phyloP scores from a whole-genome alignment of 30 jellyfish, hydroid and myxozoan species.

The Rhopilema esculentum region DNA sequence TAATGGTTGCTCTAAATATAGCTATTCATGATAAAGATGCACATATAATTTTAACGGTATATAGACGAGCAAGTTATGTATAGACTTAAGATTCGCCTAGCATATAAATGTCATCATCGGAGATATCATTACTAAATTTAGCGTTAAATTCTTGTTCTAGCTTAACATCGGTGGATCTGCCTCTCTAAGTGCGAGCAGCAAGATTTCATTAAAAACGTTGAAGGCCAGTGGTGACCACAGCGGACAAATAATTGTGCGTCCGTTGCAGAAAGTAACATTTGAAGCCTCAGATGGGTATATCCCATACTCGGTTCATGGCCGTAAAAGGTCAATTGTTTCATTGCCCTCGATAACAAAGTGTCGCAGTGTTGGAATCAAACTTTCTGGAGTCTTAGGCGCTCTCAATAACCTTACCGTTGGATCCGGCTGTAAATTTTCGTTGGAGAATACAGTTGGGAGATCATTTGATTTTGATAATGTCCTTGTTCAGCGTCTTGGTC shows the following conservation, averaged over 20 bases:
- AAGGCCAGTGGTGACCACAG: conserved; percentile 72
- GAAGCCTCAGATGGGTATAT: conserved; percentile 68
- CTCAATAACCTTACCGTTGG: conserved; percentile 53
- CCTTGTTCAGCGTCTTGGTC: conserved; percentile 62
- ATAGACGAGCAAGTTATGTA: no score
- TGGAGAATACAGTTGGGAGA: conserved; percentile 40
- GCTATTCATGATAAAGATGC: no score
- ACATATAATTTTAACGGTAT: no score
- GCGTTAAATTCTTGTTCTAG: not conserved
- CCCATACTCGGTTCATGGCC: conserved; percentile 65
- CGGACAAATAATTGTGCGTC: conserved; percentile 53
- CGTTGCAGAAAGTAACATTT: conserved; percentile 49
- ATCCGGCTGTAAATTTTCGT: conserved; percentile 44
- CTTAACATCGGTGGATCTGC: conserved; percentile 71
- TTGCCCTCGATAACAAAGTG: conserved; percentile 58
- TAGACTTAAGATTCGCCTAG: no score
- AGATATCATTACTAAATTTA: no score
- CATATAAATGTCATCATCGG: no score
- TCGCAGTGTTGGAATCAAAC: conserved; percentile 57
- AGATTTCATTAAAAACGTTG: conserved; percentile 17
- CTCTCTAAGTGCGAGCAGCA: conserved; percentile 60
- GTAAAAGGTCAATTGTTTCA: conserved; percentile 36
- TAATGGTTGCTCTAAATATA: no score
- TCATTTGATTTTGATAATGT: conserved; percentile 48
- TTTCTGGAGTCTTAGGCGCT: conserved; percentile 32